These are phyloP conservation scores for Morpho achilles DNA, from an alignment of 2,888 invertebrate species.

Conservation along the genomic window DNA sequence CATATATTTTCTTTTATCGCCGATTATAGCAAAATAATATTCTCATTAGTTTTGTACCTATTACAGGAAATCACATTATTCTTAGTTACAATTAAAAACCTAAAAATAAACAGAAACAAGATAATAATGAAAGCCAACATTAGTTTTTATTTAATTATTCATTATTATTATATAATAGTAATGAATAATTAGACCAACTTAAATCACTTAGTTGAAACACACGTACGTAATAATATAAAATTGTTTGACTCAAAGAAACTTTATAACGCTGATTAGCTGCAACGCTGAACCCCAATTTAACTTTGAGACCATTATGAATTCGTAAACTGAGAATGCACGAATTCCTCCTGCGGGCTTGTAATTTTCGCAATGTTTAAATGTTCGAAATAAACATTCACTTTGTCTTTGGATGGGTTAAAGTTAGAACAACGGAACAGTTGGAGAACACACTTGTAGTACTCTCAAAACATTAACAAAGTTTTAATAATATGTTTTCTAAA, in stretches of 20 bases:
- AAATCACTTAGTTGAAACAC: neutral
- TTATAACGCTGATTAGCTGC: conserved; percentile 65
- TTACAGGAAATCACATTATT: too few species aligned
- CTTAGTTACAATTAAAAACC: too few species aligned
- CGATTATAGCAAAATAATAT: too few species aligned
- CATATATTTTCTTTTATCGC: too few species aligned
- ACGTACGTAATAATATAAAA: neutral
- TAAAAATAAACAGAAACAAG: too few species aligned
- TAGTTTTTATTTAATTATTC: too few species aligned
- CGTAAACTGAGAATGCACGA: conserved; percentile 51
- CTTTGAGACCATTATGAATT: conserved; percentile 64
- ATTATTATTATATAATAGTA: too few species aligned
- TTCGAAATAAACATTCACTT: conserved; percentile 23
- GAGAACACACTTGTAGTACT: conserved; percentile 13
- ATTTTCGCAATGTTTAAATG: conserved; percentile 11
- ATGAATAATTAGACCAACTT: neutral
- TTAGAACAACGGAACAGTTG: conserved; percentile 12
- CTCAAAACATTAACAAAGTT: too few species aligned
- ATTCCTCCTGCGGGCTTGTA: conserved; percentile 14
- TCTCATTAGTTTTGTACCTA: too few species aligned
- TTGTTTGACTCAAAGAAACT: conserved; percentile 23
- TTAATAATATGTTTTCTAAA: too few species aligned
- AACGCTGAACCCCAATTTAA: conserved; percentile 60
- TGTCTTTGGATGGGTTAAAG: conserved; percentile 23
- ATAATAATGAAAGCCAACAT: too few species aligned